These are phyloP conservation scores for Agriopis leucophaearia DNA, from an alignment of 2,888 invertebrate genomes.

Conservation along the genomic window DNA sequence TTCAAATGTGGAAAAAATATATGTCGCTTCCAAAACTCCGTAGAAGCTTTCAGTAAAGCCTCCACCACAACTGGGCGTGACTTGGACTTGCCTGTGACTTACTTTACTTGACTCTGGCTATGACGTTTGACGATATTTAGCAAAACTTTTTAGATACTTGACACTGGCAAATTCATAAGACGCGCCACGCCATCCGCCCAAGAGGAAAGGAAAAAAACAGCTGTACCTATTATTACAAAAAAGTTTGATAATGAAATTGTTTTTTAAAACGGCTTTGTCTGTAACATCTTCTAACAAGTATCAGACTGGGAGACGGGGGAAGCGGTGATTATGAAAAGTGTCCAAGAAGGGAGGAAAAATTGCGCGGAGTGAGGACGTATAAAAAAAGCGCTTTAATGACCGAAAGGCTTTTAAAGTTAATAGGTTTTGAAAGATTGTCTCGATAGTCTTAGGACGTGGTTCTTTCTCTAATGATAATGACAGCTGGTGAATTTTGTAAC, in stretches of 20 bases:
- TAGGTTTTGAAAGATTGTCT: conserved; percentile 79
- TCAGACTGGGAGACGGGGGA: conserved; percentile 52
- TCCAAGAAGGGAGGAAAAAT: conserved; percentile 76
- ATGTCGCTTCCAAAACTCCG: too few relatives aligned
- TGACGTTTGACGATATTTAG: too few relatives aligned
- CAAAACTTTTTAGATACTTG: too few relatives aligned
- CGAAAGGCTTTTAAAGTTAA: conserved; percentile 82
- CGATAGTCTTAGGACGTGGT: conserved; percentile 49
- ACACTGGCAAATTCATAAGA: too few relatives aligned
- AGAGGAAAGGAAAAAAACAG: background rate
- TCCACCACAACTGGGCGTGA: too few relatives aligned
- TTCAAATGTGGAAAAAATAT: too few relatives aligned
- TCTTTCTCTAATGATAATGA: conserved; percentile 17
- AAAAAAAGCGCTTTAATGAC: conserved; percentile 81
- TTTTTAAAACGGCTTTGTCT: conserved; percentile 61
- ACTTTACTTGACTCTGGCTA: too few relatives aligned
- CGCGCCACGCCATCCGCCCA: too few relatives aligned
- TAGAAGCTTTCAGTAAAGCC: too few relatives aligned
- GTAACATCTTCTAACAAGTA: conserved; percentile 81
- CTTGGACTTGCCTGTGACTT: too few relatives aligned
- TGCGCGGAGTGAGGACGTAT: conserved; percentile 72
- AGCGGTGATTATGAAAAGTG: conserved; percentile 85
- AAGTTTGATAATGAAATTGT: conserved; percentile 61
- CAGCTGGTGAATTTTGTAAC: conserved; percentile 12
- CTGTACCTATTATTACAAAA: conserved; percentile 1